These are phyloP conservation scores for Merops nubicus DNA, from an alignment of 2,113 vertebrate species.

Conservation along the genomic window DNA sequence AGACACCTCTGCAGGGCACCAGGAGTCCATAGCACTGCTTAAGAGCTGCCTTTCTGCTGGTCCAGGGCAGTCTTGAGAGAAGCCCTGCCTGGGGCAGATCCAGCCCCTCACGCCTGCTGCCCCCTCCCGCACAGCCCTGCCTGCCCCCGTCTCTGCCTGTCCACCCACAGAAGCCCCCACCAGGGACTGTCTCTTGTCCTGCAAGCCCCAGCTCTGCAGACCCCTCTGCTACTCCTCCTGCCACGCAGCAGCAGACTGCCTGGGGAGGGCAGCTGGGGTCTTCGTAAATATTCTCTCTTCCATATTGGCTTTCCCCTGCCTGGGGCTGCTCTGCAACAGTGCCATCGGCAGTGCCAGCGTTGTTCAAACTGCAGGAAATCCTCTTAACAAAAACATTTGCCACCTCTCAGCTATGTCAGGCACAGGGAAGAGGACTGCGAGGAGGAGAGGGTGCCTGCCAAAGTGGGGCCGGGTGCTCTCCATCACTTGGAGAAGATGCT, in stretches of 20 bases:
- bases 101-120: neutral
- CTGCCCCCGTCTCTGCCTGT: neutral
- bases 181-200: neutral
- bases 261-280: neutral
- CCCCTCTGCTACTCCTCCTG: neutral
- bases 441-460: neutral
- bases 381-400: neutral
- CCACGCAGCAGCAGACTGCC: neutral
- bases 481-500: neutral
- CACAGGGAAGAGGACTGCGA: neutral
- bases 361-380: neutral
- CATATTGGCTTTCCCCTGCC: neutral
- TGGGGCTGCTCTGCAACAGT: neutral
- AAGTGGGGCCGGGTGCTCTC: neutral
- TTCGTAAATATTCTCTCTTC: neutral
- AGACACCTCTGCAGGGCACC: fast-evolving
- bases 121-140: neutral
- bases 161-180: neutral
- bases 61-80: neutral
- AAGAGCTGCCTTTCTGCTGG: neutral
- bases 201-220: neutral
- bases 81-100: neutral
- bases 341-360: neutral
- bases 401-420: neutral
- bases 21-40: neutral